phyloP scores from a whole-genome alignment of 1,140 invertebrate genomes.

The Plectus sambesii region DNA sequence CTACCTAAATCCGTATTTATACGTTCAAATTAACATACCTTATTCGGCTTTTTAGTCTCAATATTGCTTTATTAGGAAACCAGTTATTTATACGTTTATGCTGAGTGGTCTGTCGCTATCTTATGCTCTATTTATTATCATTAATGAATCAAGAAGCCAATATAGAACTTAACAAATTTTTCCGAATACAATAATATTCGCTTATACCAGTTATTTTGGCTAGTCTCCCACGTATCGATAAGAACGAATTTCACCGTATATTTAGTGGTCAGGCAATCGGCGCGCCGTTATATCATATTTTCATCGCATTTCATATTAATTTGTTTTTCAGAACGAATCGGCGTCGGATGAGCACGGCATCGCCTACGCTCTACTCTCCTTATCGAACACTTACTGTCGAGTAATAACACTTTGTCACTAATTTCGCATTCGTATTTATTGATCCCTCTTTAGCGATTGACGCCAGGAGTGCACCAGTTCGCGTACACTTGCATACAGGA shows the following conservation, averaged over 20 bases:
- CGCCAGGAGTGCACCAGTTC: conserved; percentile 93
- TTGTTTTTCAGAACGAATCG: conserved; percentile 61
- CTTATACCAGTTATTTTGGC: too few relatives aligned
- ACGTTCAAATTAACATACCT: neutral
- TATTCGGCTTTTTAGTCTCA: conserved; percentile 12
- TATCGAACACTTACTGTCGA: conserved; percentile 84
- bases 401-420: conserved; percentile 35
- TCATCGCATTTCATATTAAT: neutral
- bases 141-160: too few relatives aligned
- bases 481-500: conserved; percentile 94
- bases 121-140: too few relatives aligned
- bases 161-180: too few relatives aligned
- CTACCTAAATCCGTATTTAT: conserved; percentile 9
- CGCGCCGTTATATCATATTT: too few relatives aligned
- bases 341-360: conserved; percentile 87
- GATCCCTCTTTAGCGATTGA: conserved; percentile 58
- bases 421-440: neutral
- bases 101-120: too few relatives aligned
- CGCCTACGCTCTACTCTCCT: conserved; percentile 75
- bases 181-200: too few relatives aligned
- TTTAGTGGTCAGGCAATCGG: neutral
- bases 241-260: too few relatives aligned
- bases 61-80: too few relatives aligned
- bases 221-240: too few relatives aligned
- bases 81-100: too few relatives aligned